Evolutionary conservation across 2,797 vertebrate species (phyloP).

Genomic region (Acanthis flammea): DNA sequence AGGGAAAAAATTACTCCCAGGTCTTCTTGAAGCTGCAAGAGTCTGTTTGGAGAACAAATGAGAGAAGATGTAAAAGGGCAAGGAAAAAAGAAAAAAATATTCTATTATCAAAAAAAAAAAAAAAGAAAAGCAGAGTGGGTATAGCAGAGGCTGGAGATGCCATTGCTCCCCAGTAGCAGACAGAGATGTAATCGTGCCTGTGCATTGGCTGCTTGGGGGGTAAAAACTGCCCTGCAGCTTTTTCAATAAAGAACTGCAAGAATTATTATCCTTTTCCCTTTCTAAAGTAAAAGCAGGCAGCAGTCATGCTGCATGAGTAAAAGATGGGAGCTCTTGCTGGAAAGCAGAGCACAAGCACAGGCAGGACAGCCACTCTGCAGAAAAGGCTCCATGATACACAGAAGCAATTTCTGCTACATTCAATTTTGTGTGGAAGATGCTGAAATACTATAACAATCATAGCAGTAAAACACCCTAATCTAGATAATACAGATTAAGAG

Average conservation of each 20-base stretch:
- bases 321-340: not conserved
- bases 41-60: not conserved
- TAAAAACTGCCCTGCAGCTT: not conserved
- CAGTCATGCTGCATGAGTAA: not conserved
- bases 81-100: not conserved
- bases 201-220: not conserved
- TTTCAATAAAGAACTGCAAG: not conserved
- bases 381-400: not conserved
- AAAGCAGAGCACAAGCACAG: not conserved
- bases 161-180: not conserved
- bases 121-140: not conserved
- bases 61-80: not conserved
- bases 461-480: conserved; percentile 10
- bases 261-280: not conserved
- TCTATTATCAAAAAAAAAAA: not conserved
- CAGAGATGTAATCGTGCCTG: not conserved
- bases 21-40: not conserved
- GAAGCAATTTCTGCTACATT: not conserved
- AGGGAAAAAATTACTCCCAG: not conserved
- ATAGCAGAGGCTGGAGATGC: not conserved
- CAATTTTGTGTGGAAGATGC: not conserved
- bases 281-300: not conserved
- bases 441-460: conserved; percentile 2
- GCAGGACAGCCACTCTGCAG: not conserved
- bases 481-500: conserved; percentile 52